Percentiles rank a stretch among this genome's conserved stretches.
phyloP scores from a whole-genome alignment of 2,797 vertebrate species.

The Ptychobarbus kaznakovi region DNA sequence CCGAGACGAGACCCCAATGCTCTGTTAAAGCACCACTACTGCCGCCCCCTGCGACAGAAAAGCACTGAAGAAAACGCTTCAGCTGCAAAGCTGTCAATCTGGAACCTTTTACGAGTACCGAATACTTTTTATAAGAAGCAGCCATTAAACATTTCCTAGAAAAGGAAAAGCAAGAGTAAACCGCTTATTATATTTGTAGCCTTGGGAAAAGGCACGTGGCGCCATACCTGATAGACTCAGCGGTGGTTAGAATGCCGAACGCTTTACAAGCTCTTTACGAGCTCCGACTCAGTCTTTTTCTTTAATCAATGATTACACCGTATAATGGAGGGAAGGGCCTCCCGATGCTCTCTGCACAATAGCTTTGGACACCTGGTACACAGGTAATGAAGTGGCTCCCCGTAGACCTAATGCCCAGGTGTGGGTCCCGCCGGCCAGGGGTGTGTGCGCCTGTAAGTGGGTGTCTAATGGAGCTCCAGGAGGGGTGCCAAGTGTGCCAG shows the following conservation, averaged over 20 bases:
- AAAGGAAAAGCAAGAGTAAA: conserved; percentile 68
- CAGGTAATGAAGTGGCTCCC: conserved; percentile 60
- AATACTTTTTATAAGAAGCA: conserved; percentile 77
- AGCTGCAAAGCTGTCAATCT: conserved; percentile 77
- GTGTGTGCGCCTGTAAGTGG: conserved; percentile 46
- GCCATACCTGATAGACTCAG: conserved; percentile 59
- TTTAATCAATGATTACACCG: conserved; percentile 64
- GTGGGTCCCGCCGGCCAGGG: conserved; percentile 46
- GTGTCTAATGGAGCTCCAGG: conserved; percentile 58
- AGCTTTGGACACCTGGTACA: conserved; percentile 48
- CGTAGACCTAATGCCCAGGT: conserved; percentile 50
- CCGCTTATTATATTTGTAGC: conserved; percentile 70
- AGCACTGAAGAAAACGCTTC: conserved; percentile 60
- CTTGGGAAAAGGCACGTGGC: conserved; percentile 69
- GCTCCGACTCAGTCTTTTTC: conserved; percentile 56
- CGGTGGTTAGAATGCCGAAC: conserved; percentile 52
- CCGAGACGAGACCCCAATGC: conserved; percentile 10
- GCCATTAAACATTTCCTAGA: conserved; percentile 65
- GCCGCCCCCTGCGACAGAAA: conserved; percentile 56
- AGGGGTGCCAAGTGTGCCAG: conserved; percentile 62
- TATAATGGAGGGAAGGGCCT: conserved; percentile 44
- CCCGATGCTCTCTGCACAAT: conserved; percentile 31
- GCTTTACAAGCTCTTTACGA: conserved; percentile 61
- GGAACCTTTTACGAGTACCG: conserved; percentile 72
- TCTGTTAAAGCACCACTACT: conserved; percentile 22